Conservation (phyloP, 1,140 invertebrate species). For the Eurosta solidaginis region DNA sequence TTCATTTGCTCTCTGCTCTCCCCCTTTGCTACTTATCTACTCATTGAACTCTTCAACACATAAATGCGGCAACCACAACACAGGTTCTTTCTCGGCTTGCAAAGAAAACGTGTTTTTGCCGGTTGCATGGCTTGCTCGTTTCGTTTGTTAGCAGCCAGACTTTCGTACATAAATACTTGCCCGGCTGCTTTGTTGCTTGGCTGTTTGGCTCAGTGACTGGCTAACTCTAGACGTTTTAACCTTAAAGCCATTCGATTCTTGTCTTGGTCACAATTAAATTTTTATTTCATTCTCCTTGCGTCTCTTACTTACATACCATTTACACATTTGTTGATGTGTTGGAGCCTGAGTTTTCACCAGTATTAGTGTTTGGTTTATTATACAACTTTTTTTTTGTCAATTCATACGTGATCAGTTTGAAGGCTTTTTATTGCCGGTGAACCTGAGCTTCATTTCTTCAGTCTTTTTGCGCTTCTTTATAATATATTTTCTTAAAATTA, state of each 20-base stretch:
- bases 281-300: not conserved
- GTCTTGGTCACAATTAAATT: not conserved
- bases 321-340: not conserved
- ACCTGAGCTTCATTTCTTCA: not conserved
- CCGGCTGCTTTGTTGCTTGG: not conserved
- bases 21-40: too few relatives aligned
- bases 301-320: not conserved
- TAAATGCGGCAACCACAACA: not conserved
- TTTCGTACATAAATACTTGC: too few relatives aligned
- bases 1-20: not conserved
- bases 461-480: not conserved
- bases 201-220: constrained; percentile 10
- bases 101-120: constrained; percentile 15
- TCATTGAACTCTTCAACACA: too few relatives aligned
- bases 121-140: not conserved
- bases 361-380: not conserved
- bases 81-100: not conserved
- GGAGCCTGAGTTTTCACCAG: not conserved
- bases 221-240: not conserved
- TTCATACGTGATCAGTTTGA: not conserved
- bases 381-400: not conserved
- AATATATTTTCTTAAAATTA: not conserved
- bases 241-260: not conserved
- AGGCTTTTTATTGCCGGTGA: not conserved
- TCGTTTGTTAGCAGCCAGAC: not conserved